Evolutionary conservation across 2,888 invertebrate species (phyloP), one percentile per base, ranked within the genome.

Genomic region (Oscheius sp.): DNA sequence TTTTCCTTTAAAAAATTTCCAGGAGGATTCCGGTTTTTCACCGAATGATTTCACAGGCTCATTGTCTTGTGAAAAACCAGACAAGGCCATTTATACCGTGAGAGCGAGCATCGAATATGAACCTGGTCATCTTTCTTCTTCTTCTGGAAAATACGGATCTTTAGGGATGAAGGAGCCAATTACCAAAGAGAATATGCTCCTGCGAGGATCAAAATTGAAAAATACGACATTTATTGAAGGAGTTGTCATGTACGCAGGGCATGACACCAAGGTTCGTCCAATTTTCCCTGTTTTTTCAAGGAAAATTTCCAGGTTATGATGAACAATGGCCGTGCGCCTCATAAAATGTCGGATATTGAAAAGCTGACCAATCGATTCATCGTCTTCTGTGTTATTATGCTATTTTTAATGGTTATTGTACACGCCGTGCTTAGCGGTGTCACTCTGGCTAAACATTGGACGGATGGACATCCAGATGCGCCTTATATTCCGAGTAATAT

Each of bases 171-270:
- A 12, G 21, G 43, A 66, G 35, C 52, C 66, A 12, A 52, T 75
- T 91, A 93, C 85, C 93, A 95, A 78, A 93, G 95, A 95, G 87
- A 95, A 96, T 91, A 92, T 98, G 80, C 91, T 98, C 83, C 92
- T 98, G 77, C 91, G 97, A 87, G 97, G 96, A 89, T 97, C 96
- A 89, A 92, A 94, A 81, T 92, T 98, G 84, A 95, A 96, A 91
- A 98, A 98, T 90, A 97, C 98, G 12, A 96, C 96, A 89, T 97
- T 92, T 89, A 92, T 97, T 52, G 97, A 97, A 89, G 98, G 97
- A 73, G 93, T 98, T 88, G 95, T 97, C 63, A 94, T 98, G 69
- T 98, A 98, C 91, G 95, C 95, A 80, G 94, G 97, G 74, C 95
- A 95, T 89, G 97, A 98, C 91, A 96, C 96, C 18, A 98, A 98